A percentile compares a stretch with the other conserved stretches of the same genome.
Evolutionary conservation across 2,797 vertebrate genomes (phyloP).

Genomic region (Phoxinus dragarum): DNA sequence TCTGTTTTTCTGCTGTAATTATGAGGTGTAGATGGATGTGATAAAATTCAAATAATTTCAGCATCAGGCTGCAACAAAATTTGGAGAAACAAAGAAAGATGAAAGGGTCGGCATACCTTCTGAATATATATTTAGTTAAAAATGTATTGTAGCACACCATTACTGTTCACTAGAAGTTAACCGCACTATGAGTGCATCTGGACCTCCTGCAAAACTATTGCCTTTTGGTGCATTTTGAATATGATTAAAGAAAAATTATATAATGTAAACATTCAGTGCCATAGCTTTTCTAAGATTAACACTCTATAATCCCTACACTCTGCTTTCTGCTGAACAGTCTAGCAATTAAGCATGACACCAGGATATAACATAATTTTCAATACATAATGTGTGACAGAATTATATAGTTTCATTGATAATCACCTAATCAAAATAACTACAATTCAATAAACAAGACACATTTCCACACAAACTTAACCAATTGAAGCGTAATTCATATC

Average conservation of each 20-base stretch:
- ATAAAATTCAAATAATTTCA: too few species aligned
- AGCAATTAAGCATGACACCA: conserved; percentile 10
- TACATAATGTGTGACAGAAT: not conserved
- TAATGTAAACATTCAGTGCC: conserved; percentile 21
- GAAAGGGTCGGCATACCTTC: too few species aligned
- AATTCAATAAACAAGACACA: conserved; percentile 17
- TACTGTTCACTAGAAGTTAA: not conserved
- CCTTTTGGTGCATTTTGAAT: not conserved
- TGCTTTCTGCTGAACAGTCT: conserved; percentile 1
- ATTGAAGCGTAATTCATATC: not conserved
- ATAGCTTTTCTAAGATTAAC: conserved; percentile 30
- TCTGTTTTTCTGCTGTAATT: too few species aligned
- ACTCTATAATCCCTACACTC: conserved; percentile 2
- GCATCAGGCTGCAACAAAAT: too few species aligned
- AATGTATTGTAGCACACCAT: too few species aligned
- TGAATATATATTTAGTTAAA: too few species aligned
- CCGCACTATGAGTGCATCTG: not conserved
- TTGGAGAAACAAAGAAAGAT: too few species aligned
- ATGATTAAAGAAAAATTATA: conserved; percentile 11
- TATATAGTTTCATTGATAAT: not conserved
- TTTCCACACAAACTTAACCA: conserved; percentile 5
- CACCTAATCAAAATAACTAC: not conserved
- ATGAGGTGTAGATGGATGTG: too few species aligned
- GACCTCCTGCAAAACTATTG: not conserved
- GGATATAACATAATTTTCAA: not conserved